A percentile compares a stretch with the other conserved stretches of the same genome.
These are phyloP conservation scores for Drosophila neocordata DNA, from an alignment of 1,140 invertebrate species.

Conservation along the genomic window DNA sequence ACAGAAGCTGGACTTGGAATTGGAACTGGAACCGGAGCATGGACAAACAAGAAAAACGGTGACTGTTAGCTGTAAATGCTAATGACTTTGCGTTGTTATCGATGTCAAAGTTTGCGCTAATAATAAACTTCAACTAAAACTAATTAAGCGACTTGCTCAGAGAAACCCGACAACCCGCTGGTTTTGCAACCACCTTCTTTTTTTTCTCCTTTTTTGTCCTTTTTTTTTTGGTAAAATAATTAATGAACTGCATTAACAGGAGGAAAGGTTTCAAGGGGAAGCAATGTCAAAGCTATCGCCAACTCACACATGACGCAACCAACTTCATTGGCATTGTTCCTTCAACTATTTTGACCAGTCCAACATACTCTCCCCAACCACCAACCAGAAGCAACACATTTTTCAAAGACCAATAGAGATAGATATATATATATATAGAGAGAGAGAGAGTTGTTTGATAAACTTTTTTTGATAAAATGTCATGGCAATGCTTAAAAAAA, in stretches of 20 bases:
- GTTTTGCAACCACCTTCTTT: not conserved
- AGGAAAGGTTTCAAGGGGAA: constrained; percentile 2
- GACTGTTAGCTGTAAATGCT: constrained; percentile 55
- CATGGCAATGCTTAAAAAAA: not conserved
- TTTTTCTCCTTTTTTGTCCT: not conserved
- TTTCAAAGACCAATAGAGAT: too few species aligned
- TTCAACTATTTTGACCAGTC: constrained; percentile 43
- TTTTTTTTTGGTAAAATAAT: constrained; percentile 59
- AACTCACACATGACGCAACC: constrained; percentile 66
- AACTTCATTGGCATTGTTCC: not conserved
- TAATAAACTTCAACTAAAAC: constrained; percentile 76
- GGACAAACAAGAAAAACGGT: constrained; percentile 5
- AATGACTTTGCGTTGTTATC: constrained; percentile 79
- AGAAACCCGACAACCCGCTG: constrained; percentile 47
- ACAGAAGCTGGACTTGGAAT: not conserved
- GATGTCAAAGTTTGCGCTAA: constrained; percentile 77
- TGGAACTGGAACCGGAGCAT: not conserved
- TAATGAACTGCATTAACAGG: constrained; percentile 72
- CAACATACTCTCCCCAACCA: constrained; percentile 2
- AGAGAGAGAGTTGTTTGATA: constrained; percentile 51
- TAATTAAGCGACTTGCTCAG: constrained; percentile 71
- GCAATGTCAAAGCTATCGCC: not conserved
- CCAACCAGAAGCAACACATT: not conserved
- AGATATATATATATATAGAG: not conserved
- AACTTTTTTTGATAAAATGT: constrained; percentile 21